phyloP scores from a whole-genome alignment of 37 sponge, comb jelly and placozoan genomes.

The Lycopodina hypogea region DNA sequence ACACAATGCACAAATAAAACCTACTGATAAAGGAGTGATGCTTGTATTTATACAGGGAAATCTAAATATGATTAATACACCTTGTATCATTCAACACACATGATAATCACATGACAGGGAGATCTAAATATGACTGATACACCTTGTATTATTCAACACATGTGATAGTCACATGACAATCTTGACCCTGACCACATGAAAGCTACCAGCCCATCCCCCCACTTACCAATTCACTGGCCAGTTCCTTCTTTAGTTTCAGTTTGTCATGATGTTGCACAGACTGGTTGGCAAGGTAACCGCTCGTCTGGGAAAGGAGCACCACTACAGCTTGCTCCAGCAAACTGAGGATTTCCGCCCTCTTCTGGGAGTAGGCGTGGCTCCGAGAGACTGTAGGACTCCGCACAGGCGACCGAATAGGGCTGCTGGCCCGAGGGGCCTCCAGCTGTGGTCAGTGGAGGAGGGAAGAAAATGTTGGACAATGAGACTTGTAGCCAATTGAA shows the following conservation, averaged over 20 bases:
- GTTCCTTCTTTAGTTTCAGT: slow-evolving; percentile 55
- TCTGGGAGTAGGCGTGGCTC: slow-evolving; percentile 5
- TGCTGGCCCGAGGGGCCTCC: slow-evolving; percentile 30
- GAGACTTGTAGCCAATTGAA: not conserved
- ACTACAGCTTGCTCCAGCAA: slow-evolving; percentile 56
- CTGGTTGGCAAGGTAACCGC: slow-evolving; percentile 34
- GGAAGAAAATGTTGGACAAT: not conserved
- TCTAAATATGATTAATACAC: too few species aligned
- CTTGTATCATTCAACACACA: too few species aligned
- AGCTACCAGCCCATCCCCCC: too few species aligned
- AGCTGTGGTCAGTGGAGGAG: not conserved
- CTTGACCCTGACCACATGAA: too few species aligned
- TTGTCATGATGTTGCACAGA: slow-evolving; percentile 26
- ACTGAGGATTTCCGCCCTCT: slow-evolving; percentile 31
- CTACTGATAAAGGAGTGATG: too few species aligned
- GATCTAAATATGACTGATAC: too few species aligned
- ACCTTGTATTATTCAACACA: too few species aligned
- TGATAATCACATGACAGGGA: too few species aligned
- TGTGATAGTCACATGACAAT: too few species aligned
- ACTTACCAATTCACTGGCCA: slow-evolving; percentile 72
- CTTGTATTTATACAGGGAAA: too few species aligned
- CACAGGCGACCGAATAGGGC: slow-evolving; percentile 26
- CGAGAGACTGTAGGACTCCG: slow-evolving; percentile 1
- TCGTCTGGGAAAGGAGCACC: slow-evolving; percentile 51
- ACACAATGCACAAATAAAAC: too few species aligned